Conservation (phyloP, 2,797 vertebrate genomes). For the Poliocrania exsul region DNA sequence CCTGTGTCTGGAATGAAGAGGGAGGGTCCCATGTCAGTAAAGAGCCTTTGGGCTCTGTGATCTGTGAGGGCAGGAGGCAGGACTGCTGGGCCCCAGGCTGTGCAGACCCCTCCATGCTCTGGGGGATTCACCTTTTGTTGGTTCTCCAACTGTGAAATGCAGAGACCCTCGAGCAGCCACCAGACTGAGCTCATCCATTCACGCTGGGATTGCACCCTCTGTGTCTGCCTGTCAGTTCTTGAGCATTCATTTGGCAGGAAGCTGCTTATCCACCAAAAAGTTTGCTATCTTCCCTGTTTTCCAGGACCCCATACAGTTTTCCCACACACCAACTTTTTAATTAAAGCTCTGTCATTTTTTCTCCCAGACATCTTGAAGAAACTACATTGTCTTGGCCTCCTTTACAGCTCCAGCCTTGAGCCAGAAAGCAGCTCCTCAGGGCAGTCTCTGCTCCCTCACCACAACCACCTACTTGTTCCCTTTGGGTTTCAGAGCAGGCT, state of each 20-base stretch:
- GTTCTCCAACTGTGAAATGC: neutral
- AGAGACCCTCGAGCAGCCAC: neutral
- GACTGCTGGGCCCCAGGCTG: neutral
- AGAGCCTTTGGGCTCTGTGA: neutral
- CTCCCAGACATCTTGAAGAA: neutral
- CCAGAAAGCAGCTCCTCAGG: neutral
- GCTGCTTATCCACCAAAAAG: neutral
- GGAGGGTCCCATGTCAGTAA: neutral
- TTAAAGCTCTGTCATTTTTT: neutral
- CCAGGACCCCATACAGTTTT: neutral
- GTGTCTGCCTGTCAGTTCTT: neutral
- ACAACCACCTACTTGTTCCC: neutral
- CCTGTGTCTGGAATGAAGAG: neutral
- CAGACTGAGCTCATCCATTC: neutral
- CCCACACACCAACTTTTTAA: neutral
- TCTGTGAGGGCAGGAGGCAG: neutral
- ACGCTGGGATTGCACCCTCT: neutral
- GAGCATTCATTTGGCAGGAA: neutral
- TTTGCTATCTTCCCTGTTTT: neutral
- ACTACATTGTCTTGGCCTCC: neutral
- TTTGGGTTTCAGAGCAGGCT: neutral
- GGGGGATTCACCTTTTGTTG: neutral
- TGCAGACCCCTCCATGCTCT: fast-evolving
- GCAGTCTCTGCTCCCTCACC: neutral
- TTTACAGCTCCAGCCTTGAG: neutral